Evolutionary conservation across 2,888 invertebrate genomes (phyloP), one percentile per base, ranked within the genome.

Genomic region (Synergus japonicus): DNA sequence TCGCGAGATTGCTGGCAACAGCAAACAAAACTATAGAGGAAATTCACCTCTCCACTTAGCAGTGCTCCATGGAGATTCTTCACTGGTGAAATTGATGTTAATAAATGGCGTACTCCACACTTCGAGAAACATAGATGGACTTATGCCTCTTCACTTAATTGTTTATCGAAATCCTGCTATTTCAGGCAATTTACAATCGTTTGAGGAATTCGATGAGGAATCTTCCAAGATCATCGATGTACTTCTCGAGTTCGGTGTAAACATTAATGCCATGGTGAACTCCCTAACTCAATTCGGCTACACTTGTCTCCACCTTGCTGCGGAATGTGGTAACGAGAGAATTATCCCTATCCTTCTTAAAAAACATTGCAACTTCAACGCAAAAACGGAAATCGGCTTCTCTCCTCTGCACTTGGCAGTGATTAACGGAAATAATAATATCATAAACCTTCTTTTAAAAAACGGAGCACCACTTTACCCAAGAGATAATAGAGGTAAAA

Each of bases 31-130:
- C 92, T 94, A 94, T 76, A 95, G 96, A 89, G 94, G 95, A 79
- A 97, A 97, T 92, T 97, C 97, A 0, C 96, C 98, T 0, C 93
- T 98, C 78, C 98, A 98, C 91, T 92, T 97, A 81, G 97, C 97
- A 5, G 95, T 96, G 8, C 92, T 96, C 0, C 15, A 49, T 15
- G 73, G 73, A n/a, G 54, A 73, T 54, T 49, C 49, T 29, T 15
- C 29, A 10, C 4, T 73, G 5, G 73, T 73, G 9, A 15, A 15
- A 54, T 13, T 22, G 29, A 15, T 73, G 13, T 54, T 73, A 5
- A n/a, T n/a, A n/a, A 37, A 1, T n/a, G 46, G 46, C 10, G 54
- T 54, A 15, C 1, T 37, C 0, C 9, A 29, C 13, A 37, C 2
- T 8, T 37, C 37, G 9, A 49, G 37, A 29, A 73, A 73, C 13